Base-by-base conservation (phyloP, 2,888 invertebrate species). In the Athripsodes cinereus region DNA sequence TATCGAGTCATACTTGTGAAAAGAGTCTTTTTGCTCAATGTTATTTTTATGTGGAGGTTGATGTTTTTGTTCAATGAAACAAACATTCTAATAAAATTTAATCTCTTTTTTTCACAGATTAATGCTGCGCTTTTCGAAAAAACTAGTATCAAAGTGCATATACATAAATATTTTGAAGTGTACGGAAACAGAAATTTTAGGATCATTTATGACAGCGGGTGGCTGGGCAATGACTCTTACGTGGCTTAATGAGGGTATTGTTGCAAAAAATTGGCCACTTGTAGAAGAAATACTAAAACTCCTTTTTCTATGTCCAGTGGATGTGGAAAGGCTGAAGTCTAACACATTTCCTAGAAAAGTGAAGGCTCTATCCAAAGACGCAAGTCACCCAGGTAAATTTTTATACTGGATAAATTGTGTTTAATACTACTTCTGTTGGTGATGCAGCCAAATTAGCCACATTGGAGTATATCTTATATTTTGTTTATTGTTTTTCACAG, bases 51-150 rank as follows among this genome's bases (percentile, higher is more conserved):
- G n/a, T n/a, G n/a, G n/a, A n/a, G n/a, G n/a, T n/a, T n/a, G n/a
- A n/a, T n/a, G n/a, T n/a, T n/a, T n/a, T n/a, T n/a, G n/a, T n/a
- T n/a, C n/a, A n/a, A n/a, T n/a, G n/a, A n/a, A n/a, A n/a, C n/a
- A n/a, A n/a, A n/a, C n/a, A n/a, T n/a, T n/a, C n/a, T n/a, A n/a
- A n/a, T n/a, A n/a, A n/a, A n/a, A n/a, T n/a, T n/a, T n/a, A n/a
- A n/a, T n/a, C n/a, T 54, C 58, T 64, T 68, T 66, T 67, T 67
- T 66, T 84, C 85, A 66, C 80, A 95, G 94, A 72, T 84, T 96
- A 70, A 96, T 96, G 96, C 90, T 89, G 50, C 94, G 95, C 73
- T 94, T 91, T 79, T 95, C 95, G 1, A 93, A 91, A 72, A 96
- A 96, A 74, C 80, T 96, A 65, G 96, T 96, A 55, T 94, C 93